phyloP scores from a whole-genome alignment of 2,888 invertebrate species.

The Bruchidius siliquastri region DNA sequence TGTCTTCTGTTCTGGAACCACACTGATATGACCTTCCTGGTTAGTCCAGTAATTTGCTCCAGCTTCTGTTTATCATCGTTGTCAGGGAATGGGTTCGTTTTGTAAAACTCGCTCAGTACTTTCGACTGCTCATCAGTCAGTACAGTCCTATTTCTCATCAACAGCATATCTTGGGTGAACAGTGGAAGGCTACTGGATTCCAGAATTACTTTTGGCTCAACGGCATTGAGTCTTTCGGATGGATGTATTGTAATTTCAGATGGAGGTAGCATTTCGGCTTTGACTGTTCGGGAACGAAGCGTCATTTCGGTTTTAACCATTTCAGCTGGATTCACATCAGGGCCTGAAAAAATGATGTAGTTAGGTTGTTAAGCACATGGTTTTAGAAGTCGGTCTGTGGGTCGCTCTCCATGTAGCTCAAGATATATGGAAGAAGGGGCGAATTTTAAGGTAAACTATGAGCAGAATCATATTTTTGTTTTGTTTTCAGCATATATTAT shows the following conservation, averaged over 20 bases:
- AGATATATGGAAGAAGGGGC: too few relatives aligned
- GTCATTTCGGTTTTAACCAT: background rate
- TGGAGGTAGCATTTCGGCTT: background rate
- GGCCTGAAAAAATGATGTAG: background rate
- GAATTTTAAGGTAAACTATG: too few relatives aligned
- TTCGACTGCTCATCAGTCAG: background rate
- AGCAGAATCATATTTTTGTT: too few relatives aligned
- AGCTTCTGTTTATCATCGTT: constrained; percentile 1
- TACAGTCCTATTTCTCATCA: constrained; percentile 1
- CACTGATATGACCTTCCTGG: constrained; percentile 10
- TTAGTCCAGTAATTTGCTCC: constrained; percentile 3
- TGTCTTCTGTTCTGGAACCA: constrained; percentile 16
- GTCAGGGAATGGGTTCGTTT: constrained; percentile 1
- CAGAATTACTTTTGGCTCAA: background rate
- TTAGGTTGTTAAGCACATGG: too few relatives aligned
- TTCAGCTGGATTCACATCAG: background rate
- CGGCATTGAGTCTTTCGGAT: background rate
- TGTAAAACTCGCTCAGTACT: constrained; percentile 1
- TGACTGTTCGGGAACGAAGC: background rate
- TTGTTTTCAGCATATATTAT: too few relatives aligned
- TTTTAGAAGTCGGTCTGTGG: too few relatives aligned
- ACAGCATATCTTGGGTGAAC: background rate
- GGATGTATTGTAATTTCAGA: background rate
- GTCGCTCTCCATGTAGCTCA: too few relatives aligned
- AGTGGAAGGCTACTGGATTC: background rate